Percentiles rank a stretch among this genome's conserved stretches.
phyloP scores from a whole-genome alignment of 1,140 invertebrate species.

The Drosophila saltans region DNA sequence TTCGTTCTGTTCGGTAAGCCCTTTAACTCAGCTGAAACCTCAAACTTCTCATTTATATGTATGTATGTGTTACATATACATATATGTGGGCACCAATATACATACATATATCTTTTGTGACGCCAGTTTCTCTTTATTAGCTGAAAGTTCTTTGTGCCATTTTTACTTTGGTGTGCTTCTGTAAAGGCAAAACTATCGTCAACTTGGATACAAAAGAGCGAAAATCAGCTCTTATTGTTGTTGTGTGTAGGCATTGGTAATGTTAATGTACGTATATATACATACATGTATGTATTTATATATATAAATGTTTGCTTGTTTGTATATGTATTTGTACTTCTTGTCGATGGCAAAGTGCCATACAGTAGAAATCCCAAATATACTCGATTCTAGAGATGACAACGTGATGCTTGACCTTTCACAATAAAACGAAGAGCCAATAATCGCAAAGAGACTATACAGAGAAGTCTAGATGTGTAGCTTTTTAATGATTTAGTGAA shows the following conservation, averaged over 20 bases:
- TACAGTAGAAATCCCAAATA: background rate
- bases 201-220: constrained; percentile 42
- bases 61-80: constrained; percentile 38
- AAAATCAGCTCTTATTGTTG: constrained; percentile 20
- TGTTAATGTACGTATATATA: constrained; percentile 39
- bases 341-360: constrained; percentile 16
- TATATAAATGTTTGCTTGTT: background rate
- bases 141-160: constrained; percentile 42
- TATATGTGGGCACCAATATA: no score
- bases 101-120: constrained; percentile 39
- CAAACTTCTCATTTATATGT: background rate
- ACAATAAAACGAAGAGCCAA: background rate
- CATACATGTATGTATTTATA: background rate
- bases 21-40: background rate
- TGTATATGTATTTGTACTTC: background rate
- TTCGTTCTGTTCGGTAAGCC: background rate
- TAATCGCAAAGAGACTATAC: no score
- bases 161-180: constrained; percentile 23
- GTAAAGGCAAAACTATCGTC: constrained; percentile 48
- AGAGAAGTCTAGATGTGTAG: no score
- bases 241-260: constrained; percentile 6
- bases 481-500: no score
- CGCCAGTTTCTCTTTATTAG: constrained; percentile 55
- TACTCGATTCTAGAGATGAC: background rate
- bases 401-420: background rate